These are phyloP conservation scores for Catharus fuscescens DNA, from an alignment of 2,113 vertebrate species.

Conservation along the genomic window DNA sequence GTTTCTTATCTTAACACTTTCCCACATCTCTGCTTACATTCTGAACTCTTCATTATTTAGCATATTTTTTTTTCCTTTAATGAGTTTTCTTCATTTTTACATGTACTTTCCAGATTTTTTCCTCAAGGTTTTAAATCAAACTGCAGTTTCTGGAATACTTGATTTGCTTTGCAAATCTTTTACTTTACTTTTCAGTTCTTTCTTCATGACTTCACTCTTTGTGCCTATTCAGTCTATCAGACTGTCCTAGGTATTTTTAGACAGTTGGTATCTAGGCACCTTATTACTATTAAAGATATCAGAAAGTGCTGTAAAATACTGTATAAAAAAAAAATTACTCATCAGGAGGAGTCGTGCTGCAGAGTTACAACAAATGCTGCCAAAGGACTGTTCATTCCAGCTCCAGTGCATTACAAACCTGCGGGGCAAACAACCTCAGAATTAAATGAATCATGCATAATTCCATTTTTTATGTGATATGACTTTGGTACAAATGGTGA, in stretches of 20 bases:
- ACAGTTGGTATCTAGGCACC: constrained; percentile 9
- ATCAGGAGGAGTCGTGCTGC: not conserved
- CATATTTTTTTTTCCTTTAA: not conserved
- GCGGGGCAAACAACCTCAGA: not conserved
- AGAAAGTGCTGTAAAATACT: not conserved
- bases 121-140: not conserved
- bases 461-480: not conserved
- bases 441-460: not conserved
- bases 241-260: not conserved
- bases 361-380: not conserved
- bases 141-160: not conserved
- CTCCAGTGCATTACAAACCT: not conserved
- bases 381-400: not conserved
- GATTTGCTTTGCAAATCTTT: not conserved
- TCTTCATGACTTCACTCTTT: constrained; percentile 11
- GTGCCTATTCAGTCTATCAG: constrained; percentile 11
- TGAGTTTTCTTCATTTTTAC: not conserved
- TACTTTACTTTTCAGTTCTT: not conserved
- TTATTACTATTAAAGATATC: not conserved
- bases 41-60: not conserved
- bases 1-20: not conserved
- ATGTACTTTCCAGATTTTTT: not conserved
- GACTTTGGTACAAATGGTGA: not conserved
- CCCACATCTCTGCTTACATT: not conserved
- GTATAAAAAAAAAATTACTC: not conserved